phyloP scores from a whole-genome alignment of 2,797 vertebrate genomes.

The Vespertilio murinus region DNA sequence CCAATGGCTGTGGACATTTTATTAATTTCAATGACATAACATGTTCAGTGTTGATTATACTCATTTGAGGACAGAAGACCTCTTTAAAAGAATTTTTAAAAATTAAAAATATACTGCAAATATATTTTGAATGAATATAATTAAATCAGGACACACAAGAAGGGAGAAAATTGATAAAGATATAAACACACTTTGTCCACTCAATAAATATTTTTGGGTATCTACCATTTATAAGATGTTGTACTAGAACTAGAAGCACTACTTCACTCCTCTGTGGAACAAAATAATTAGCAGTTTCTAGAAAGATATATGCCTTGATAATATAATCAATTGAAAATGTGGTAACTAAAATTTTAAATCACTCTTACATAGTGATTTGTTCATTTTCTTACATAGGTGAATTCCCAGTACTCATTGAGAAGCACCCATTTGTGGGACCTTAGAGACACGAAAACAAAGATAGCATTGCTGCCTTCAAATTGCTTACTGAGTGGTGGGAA shows the following conservation, averaged over 20 bases:
- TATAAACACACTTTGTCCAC: not conserved
- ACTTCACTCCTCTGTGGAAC: not conserved
- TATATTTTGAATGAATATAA: not conserved
- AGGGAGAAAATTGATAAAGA: not conserved
- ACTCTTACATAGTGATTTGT: not conserved
- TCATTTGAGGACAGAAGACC: not conserved
- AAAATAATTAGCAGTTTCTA: not conserved
- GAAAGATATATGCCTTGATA: not conserved
- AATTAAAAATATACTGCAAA: not conserved
- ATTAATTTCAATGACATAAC: not conserved
- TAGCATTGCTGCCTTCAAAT: not conserved
- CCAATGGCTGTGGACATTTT: not conserved
- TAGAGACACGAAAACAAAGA: not conserved
- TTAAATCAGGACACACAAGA: not conserved
- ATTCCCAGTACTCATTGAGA: not conserved
- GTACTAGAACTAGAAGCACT: not conserved
- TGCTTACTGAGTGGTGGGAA: not conserved
- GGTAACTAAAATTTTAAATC: not conserved
- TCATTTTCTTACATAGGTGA: not conserved
- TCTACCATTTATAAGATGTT: not conserved
- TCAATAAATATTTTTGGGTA: not conserved
- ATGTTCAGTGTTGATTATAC: not conserved
- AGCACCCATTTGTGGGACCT: not conserved
- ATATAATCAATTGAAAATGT: not conserved
- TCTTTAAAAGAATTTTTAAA: conserved; percentile 2